These are phyloP conservation scores for Galerucella nymphaeae DNA, from an alignment of 2,888 invertebrate species.

Conservation along the genomic window DNA sequence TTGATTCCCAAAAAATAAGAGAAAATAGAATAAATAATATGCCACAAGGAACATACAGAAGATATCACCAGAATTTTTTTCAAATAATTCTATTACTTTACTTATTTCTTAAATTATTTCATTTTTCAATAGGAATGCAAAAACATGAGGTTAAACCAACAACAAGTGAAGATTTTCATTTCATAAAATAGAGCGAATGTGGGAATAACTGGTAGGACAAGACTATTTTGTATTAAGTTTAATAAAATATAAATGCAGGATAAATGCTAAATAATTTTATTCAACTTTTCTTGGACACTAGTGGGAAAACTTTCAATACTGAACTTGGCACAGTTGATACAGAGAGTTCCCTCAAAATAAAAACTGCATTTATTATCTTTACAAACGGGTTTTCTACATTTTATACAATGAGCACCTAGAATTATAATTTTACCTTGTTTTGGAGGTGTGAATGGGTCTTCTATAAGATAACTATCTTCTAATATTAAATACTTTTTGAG, in stretches of 20 bases:
- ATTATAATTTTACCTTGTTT: conserved; percentile 81
- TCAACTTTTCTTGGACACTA: conserved; percentile 75
- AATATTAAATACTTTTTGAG: conserved; percentile 73
- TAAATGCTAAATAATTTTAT: conserved; percentile 56
- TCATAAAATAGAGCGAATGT: too few species aligned
- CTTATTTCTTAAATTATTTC: too few species aligned
- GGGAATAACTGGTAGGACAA: not conserved
- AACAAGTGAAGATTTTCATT: too few species aligned
- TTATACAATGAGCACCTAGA: conserved; percentile 79
- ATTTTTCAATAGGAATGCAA: too few species aligned
- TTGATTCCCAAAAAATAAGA: too few species aligned
- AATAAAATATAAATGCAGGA: not conserved
- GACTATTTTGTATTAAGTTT: not conserved
- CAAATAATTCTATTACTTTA: too few species aligned
- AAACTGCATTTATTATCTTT: conserved; percentile 80
- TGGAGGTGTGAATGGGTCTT: conserved; percentile 85
- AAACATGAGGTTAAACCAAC: too few species aligned
- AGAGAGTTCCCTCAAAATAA: conserved; percentile 81
- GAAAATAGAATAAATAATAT: too few species aligned
- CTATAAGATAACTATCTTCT: conserved; percentile 83
- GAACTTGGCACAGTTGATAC: conserved; percentile 75
- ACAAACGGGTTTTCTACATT: conserved; percentile 79
- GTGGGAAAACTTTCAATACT: conserved; percentile 73
- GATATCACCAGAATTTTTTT: too few species aligned
- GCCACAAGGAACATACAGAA: too few species aligned